These are phyloP conservation scores for Cyprinodon brontotheroides DNA, from an alignment of 2,113 vertebrate species.

Conservation along the genomic window DNA sequence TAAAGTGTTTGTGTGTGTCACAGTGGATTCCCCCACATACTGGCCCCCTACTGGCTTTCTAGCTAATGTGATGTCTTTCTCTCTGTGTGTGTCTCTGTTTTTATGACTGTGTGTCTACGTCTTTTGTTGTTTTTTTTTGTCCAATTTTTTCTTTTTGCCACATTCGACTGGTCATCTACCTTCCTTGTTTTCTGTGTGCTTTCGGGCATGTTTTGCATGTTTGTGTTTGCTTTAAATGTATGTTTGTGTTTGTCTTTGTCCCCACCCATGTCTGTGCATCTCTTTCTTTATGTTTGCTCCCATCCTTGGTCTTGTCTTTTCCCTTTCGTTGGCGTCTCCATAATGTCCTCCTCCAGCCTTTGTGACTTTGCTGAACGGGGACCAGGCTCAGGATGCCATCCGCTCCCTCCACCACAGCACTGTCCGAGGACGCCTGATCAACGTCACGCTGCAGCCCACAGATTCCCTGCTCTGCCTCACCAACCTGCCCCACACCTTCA, in stretches of 20 bases:
- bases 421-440: conserved; percentile 90
- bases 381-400: conserved; percentile 95
- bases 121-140: conserved; percentile 26
- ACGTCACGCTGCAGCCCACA: conserved; percentile 93
- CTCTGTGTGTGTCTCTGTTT: conserved; percentile 74
- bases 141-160: conserved; percentile 17
- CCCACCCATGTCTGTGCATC: conserved; percentile 47
- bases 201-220: conserved; percentile 55
- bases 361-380: conserved; percentile 94
- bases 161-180: conserved; percentile 43
- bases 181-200: conserved; percentile 47
- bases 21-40: conserved; percentile 67
- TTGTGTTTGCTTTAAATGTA: conserved; percentile 63
- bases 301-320: conserved; percentile 37
- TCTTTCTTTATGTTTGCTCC: conserved; percentile 43
- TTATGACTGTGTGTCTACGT: conserved; percentile 66
- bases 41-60: conserved; percentile 70
- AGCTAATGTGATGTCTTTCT: conserved; percentile 81
- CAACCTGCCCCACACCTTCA: conserved; percentile 88
- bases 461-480: conserved; percentile 95
- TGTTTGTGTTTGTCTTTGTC: conserved; percentile 43
- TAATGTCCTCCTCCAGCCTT: conserved; percentile 86
- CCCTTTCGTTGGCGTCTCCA: conserved; percentile 61
- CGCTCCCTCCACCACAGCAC: conserved; percentile 86
- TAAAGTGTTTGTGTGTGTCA: conserved; percentile 65